These are phyloP conservation scores for Xerus inauris DNA, from an alignment of 2,113 vertebrate species.

Conservation along the genomic window DNA sequence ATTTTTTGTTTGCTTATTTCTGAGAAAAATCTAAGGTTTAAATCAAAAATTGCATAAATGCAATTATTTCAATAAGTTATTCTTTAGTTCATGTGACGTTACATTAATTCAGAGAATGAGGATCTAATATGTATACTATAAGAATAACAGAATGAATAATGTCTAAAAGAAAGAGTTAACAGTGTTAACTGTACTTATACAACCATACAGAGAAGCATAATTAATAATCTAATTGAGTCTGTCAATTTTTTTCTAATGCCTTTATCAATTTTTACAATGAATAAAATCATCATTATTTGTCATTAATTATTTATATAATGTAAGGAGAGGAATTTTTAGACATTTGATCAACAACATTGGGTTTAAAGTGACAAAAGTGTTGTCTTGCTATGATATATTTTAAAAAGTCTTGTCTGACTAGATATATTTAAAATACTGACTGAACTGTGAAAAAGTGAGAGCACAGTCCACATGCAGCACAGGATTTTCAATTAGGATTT, in stretches of 20 bases:
- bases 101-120: neutral
- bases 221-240: neutral
- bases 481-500: conserved; percentile 63
- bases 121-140: neutral
- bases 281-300: neutral
- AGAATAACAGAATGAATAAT: neutral
- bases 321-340: neutral
- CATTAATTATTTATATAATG: neutral
- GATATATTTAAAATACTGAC: neutral
- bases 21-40: neutral
- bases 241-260: neutral
- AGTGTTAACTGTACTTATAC: conserved; percentile 2
- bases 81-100: neutral
- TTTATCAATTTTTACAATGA: conserved; percentile 38
- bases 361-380: neutral
- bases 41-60: neutral
- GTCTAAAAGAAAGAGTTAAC: neutral
- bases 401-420: too few species aligned
- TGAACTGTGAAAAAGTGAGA: neutral
- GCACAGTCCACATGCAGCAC: neutral
- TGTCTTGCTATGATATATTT: neutral
- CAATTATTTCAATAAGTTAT: neutral
- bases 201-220: neutral
- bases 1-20: neutral
- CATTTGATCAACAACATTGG: neutral